These are phyloP conservation scores for Pollimyrus isidori DNA, from an alignment of 2,113 vertebrate genomes.

Conservation along the genomic window DNA sequence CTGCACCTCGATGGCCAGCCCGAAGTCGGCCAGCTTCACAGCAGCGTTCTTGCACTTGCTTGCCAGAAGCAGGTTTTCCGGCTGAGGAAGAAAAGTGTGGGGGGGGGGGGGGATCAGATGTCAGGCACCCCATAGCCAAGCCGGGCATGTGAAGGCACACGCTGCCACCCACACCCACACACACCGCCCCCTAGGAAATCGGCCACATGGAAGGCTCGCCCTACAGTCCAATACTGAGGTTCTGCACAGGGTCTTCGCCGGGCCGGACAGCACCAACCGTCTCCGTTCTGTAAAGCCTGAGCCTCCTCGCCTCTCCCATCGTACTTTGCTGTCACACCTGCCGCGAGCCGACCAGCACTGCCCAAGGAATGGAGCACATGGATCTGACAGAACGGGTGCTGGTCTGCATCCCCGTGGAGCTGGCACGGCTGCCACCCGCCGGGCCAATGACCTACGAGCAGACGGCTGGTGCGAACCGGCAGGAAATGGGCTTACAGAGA, in stretches of 20 bases:
- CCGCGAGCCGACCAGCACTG: neutral
- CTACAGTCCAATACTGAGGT: neutral
- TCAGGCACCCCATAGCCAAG: neutral
- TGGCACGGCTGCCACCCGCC: neutral
- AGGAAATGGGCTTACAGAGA: neutral
- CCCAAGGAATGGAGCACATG: neutral
- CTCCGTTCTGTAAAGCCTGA: neutral
- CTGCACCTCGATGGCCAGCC: slow-evolving; percentile 92
- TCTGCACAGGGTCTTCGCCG: neutral
- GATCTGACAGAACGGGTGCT: neutral
- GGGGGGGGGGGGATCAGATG: slow-evolving; percentile 1
- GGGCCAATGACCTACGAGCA: neutral
- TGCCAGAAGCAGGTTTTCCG: slow-evolving; percentile 90
- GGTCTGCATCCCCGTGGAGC: neutral
- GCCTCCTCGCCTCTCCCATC: neutral
- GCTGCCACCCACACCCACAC: neutral
- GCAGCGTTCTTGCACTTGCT: slow-evolving; percentile 95
- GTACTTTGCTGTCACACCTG: neutral
- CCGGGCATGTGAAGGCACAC: neutral
- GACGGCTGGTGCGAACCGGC: neutral
- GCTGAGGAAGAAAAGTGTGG: slow-evolving; percentile 51
- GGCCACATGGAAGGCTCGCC: neutral
- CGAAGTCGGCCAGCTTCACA: slow-evolving; percentile 91
- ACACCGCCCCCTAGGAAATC: neutral
- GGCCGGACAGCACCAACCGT: neutral